Percentiles rank a stretch among this genome's conserved stretches.
These are phyloP conservation scores for Rhopalosiphum padi DNA, from an alignment of 1,140 invertebrate species.

Conservation along the genomic window DNA sequence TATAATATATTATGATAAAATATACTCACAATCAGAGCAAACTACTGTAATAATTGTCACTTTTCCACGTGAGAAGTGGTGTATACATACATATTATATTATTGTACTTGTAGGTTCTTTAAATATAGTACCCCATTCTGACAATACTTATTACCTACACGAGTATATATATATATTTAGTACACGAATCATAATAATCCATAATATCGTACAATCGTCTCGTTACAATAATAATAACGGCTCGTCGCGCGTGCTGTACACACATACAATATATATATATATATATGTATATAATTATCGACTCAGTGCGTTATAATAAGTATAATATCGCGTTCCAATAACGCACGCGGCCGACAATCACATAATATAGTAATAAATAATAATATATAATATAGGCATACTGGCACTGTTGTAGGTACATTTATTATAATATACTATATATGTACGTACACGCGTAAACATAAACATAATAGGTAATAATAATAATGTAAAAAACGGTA, in stretches of 20 bases:
- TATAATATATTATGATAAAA: neutral
- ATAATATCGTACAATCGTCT: slow-evolving; percentile 10
- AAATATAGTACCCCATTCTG: neutral
- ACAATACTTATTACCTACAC: neutral
- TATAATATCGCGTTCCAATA: slow-evolving; percentile 3
- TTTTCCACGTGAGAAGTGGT: neutral
- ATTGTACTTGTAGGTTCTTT: neutral
- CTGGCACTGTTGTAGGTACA: neutral
- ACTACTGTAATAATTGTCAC: neutral
- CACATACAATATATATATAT: neutral
- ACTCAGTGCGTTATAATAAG: neutral
- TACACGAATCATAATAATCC: neutral
- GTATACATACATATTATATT: neutral
- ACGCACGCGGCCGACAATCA: slow-evolving; percentile 21
- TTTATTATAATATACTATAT: no score
- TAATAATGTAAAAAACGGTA: slow-evolving; percentile 25
- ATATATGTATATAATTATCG: neutral
- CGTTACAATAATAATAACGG: neutral
- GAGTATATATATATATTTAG: neutral
- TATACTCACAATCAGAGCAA: neutral
- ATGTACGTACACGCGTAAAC: neutral
- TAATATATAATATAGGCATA: neutral
- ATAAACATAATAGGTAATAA: slow-evolving; percentile 25
- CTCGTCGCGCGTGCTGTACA: slow-evolving; percentile 4
- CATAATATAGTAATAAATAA: slow-evolving; percentile 29